Base-by-base conservation (phyloP, 2,797 vertebrate genomes). In the Odontamblyopus rebecca region DNA sequence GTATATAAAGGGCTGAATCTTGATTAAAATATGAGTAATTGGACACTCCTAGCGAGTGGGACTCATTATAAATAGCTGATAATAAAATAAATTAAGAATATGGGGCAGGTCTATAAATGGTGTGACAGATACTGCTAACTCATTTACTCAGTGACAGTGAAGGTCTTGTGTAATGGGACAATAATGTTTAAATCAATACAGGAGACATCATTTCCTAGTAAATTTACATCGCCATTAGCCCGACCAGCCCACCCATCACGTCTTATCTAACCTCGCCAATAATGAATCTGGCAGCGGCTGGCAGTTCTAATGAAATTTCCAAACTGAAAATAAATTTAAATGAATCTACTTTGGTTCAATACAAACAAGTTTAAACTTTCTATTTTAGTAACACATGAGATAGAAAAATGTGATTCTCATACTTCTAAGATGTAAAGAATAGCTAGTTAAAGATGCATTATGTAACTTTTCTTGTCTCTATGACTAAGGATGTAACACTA, bases 151-250 rank as follows among this genome's bases (percentile, higher is more conserved):
- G 38, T 66, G 23, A 50, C 44, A 4, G 19, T 4, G n/a, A 27
- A 15, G 63, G 27, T 50, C 44, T 15, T 29, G 27, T 66, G 63
- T 66, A 66, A 66, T 66, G 41, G 44, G 15, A 66, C 29, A 50
- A 66, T 66, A 29, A 66, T 66, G 41, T 51, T 7, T 29, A 29
- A 66, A 66, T 66, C 63, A 66, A 66, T 50, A 50, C n/a, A 66
- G 44, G 63, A 51, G 44, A 19, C 44, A 50, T 29, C 12, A 50
- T 63, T 44, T 15, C 41, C 61, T 50, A 15, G 15, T 26, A 44
- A 7, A 57, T 57, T 26, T 57, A 26, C 23, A 26, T 9, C 13
- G 54, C 23, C 54, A 57, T 57, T 57, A 57, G 23, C 11, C 54
- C 13, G 54, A 26, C 23, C 11, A 57, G 23, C 23, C 11, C 9